These are phyloP conservation scores for Hirudinaria manillensis DNA, from an alignment of 2,888 invertebrate species.

Conservation along the genomic window DNA sequence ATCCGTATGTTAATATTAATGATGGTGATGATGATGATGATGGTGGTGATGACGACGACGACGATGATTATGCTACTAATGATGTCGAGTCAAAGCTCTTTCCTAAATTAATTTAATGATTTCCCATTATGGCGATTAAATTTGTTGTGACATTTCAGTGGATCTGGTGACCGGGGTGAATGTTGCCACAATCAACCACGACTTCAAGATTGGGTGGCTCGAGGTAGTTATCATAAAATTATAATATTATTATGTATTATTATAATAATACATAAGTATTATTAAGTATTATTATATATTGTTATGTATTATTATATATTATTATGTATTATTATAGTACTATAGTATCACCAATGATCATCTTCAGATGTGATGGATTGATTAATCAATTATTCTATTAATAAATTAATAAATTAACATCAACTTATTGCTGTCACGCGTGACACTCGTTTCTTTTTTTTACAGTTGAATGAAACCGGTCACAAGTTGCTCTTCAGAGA, in stretches of 20 bases:
- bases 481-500: constrained; percentile 83
- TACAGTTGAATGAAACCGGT: constrained; percentile 77
- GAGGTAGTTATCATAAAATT: constrained; percentile 58
- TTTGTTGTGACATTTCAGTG: constrained; percentile 51
- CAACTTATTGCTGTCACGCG: neutral
- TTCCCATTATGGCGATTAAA: too few species aligned
- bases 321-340: neutral
- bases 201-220: constrained; percentile 91
- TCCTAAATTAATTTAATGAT: too few species aligned
- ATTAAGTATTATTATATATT: neutral
- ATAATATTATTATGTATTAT: neutral
- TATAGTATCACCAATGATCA: neutral
- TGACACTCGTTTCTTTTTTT: neutral
- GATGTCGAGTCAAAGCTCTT: neutral
- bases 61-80: constrained; percentile 17
- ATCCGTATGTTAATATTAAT: constrained; percentile 62
- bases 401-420: neutral
- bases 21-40: neutral
- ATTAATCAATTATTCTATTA: neutral
- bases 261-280: neutral
- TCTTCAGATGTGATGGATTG: too few species aligned
- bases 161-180: constrained; percentile 61
- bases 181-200: constrained; percentile 77
- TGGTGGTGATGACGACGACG: neutral
- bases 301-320: too few species aligned